Base-by-base conservation (phyloP, 1,140 invertebrate genomes). In the Rhyacophila brunnea region DNA sequence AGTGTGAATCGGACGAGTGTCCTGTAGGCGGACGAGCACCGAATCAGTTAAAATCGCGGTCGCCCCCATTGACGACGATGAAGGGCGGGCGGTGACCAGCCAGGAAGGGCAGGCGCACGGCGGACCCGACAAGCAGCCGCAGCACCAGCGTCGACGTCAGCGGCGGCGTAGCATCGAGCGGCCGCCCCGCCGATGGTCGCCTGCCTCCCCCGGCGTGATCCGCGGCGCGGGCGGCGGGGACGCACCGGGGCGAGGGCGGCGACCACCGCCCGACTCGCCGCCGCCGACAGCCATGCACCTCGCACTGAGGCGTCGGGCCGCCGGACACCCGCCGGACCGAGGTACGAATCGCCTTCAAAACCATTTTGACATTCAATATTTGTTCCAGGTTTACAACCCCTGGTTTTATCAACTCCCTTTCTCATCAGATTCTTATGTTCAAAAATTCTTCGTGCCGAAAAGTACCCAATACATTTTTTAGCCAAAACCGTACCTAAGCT, bases 271-370 rank as follows among this genome's bases (percentile, higher is more conserved):
- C 2, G n/a, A 32, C 20, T 18, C 40, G 1, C 42, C 19, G 23
- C 3, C 42, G 4, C 23, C 42, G 13, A 19, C 34, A 6, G 18
- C 40, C 49, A 59, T 59, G 57, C 57, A 59, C 43, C 57, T 59
- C 57, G 57, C 57, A 23, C 49, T 59, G 43, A 38, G 57, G 38
- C 57, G 57, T 19, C 57, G 57, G 32, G 32, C 35, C 55, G 55
- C 55, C 42, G 44, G 18, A 18, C 19, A 32, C 47, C 47, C 48
- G 40, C 13, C 40, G 42, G 49, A 45, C 49, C 49, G 48, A 59
- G 57, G 57, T 59, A 59, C 49, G 13, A 45, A 11, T 11, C 43
- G 17, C 13, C 38, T 35, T n/a, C n/a, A n/a, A n/a, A 9, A 28
- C 23, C 23, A 3, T 9, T 5, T 9, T 28, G 9, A 28, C 23